Evolutionary conservation across 2,113 vertebrate species (phyloP).

Genomic region (Suricata suricatta): DNA sequence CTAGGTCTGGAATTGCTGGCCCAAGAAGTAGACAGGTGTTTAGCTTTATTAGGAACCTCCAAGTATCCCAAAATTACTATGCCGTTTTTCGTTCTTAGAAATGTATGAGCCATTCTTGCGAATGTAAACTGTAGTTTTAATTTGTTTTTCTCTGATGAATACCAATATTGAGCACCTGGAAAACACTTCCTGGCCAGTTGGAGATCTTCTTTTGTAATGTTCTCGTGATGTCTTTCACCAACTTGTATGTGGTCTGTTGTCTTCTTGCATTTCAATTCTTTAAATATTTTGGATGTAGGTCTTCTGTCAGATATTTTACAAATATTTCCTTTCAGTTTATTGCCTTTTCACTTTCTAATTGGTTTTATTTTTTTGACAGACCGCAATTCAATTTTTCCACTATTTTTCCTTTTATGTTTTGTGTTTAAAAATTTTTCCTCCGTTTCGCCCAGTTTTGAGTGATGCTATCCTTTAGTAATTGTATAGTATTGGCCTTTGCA

Average conservation of each 20-base stretch:
- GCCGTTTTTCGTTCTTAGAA: slow-evolving; percentile 1
- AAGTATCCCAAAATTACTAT: neutral
- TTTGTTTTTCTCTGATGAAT: slow-evolving; percentile 23
- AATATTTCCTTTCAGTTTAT: neutral
- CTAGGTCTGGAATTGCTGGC: neutral
- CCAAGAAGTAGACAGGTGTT: neutral
- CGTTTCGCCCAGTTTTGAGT: neutral
- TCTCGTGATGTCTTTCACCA: neutral
- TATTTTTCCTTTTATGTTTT: neutral
- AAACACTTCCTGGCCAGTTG: neutral
- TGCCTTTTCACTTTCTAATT: slow-evolving; percentile 29
- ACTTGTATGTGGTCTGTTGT: neutral
- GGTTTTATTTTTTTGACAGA: neutral
- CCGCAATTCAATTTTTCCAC: neutral
- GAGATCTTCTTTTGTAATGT: neutral
- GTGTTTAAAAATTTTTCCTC: neutral
- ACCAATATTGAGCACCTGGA: neutral
- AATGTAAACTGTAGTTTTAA: neutral
- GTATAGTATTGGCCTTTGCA: neutral
- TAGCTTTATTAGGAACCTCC: slow-evolving; percentile 18
- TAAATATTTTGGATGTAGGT: neutral
- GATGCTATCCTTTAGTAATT: neutral
- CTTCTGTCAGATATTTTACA: neutral
- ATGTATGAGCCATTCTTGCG: neutral
- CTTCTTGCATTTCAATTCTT: neutral